Base-by-base conservation (phyloP, 2,113 vertebrate species). In the Phalacrocorax carbo region DNA sequence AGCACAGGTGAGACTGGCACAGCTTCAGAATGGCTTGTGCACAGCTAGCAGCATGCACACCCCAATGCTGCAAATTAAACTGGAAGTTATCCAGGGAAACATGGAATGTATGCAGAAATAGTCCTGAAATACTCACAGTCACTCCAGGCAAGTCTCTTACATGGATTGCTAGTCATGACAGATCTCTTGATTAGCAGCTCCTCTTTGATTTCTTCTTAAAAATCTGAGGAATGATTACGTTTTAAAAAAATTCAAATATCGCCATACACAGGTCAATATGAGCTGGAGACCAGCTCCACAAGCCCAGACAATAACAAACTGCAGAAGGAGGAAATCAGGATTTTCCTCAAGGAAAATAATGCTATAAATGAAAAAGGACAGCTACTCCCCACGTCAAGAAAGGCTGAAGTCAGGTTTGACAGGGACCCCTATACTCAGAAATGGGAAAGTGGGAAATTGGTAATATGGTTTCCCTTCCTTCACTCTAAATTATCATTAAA, bases 101-200 rank as follows among this genome's bases (percentile, higher is more conserved):
- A 62, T 0, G 8, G 44, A 52, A 73, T 51, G 86, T 49, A 57
- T 68, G 27, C 84, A 94, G 91, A 94, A 90, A 69, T 7, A 78
- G 65, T 62, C 44, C 68, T 94, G n/a, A 78, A 82, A 96, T 90
- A 97, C 82, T 95, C 71, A 96, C 95, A 83, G 94, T 97, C 89
- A 77, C 42, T 93, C 86, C 94, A 96, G 29, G 49, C 44, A 93
- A 69, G 66, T 60, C 58, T 94, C 90, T 82, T 61, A 57, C 13
- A 48, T 5, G 61, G 69, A 29, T 40, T 87, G 48, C 73, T 72
- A 87, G 27, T 93, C 96, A 96, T 91, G 79, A n/a, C 0, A 66
- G 65, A 77, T 48, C 71, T 72, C 27, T 61, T 69, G 18, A 73
- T 68, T 89, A 72, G 73, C 61, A 81, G 46, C 20, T 83, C 34